Evolutionary conservation across 2,113 vertebrate genomes (phyloP).

Genomic region (Amia ocellicauda): DNA sequence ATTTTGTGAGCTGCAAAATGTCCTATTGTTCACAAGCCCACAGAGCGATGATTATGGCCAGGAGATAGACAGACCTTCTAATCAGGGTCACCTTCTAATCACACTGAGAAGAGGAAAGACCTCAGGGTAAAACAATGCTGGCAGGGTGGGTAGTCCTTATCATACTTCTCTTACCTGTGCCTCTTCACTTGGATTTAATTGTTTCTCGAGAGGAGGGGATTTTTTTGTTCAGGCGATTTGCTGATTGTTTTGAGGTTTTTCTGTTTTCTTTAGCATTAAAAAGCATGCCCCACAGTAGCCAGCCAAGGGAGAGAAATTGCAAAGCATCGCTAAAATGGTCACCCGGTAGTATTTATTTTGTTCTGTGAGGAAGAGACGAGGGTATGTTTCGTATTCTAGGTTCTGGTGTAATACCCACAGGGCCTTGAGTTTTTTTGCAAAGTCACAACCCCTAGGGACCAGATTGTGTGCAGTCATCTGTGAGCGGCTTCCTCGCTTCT

Average conservation of each 20-base stretch:
- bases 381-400: not conserved
- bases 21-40: conserved; percentile 52
- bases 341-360: no score
- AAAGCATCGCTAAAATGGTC: no score
- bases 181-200: no score
- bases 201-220: no score
- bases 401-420: not conserved
- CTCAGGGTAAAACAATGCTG: not conserved
- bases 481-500: not conserved
- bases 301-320: no score
- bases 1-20: conserved; percentile 46
- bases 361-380: not conserved
- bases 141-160: conserved; percentile 3
- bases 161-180: no score
- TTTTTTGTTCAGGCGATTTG: no score
- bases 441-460: not conserved
- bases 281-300: no score
- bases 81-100: conserved; percentile 5
- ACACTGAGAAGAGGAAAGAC: conserved; percentile 22
- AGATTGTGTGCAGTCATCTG: not conserved
- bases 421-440: not conserved
- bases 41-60: conserved; percentile 58
- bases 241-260: not conserved
- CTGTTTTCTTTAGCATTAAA: no score
- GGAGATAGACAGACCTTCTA: conserved; percentile 28